These are phyloP conservation scores for Brachyistius frenatus DNA, from an alignment of 2,113 vertebrate species.

Conservation along the genomic window DNA sequence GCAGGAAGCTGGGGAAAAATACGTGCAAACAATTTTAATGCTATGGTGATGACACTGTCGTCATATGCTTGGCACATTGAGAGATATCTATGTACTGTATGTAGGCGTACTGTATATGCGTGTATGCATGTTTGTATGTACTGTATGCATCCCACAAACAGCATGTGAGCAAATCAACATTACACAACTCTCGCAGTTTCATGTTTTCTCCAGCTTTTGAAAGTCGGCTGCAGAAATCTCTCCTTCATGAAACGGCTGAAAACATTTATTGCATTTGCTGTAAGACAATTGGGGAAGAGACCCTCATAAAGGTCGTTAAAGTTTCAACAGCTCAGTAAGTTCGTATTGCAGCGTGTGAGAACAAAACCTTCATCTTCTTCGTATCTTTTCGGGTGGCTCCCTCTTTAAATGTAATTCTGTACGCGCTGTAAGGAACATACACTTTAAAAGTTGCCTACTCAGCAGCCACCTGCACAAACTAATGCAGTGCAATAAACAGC, in stretches of 20 bases:
- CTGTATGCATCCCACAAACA: not conserved
- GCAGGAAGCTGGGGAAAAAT: not conserved
- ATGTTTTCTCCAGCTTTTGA: not conserved
- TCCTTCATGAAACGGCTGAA: not conserved
- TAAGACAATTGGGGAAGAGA: not conserved
- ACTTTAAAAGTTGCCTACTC: too few relatives aligned
- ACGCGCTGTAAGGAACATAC: too few relatives aligned
- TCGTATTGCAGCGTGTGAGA: not conserved
- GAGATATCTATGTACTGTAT: too few relatives aligned
- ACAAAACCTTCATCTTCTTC: not conserved
- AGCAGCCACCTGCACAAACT: too few relatives aligned
- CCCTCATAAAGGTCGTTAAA: too few relatives aligned
- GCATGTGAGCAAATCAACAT: not conserved
- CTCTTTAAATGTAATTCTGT: too few relatives aligned
- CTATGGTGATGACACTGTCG: too few relatives aligned
- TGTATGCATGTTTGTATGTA: too few relatives aligned
- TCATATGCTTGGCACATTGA: not conserved
- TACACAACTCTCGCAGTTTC: not conserved
- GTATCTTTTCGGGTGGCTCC: too few relatives aligned
- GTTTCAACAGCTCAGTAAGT: too few relatives aligned
- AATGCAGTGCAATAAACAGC: too few relatives aligned
- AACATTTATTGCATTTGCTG: not conserved
- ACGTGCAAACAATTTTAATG: not conserved
- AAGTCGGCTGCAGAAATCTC: not conserved
- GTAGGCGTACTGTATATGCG: not conserved